Conservation (phyloP, 2,888 invertebrate genomes). For the Mesorhabditis sp. region DNA sequence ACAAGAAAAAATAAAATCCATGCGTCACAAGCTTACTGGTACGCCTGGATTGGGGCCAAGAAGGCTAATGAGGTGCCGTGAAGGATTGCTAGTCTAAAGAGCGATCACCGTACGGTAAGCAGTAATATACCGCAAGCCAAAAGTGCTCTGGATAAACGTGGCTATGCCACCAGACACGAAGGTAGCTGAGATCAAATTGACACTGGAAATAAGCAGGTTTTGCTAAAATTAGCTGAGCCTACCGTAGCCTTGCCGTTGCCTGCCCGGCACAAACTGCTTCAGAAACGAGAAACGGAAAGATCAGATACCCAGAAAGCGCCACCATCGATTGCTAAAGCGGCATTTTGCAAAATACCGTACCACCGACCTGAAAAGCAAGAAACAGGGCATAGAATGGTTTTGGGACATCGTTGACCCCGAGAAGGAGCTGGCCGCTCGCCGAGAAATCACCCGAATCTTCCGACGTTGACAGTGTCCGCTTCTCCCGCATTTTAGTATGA, state of each 20-base stretch:
- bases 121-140: not conserved
- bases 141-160: not conserved
- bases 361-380: not conserved
- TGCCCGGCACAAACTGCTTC: not conserved
- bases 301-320: not conserved
- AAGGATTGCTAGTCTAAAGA: not conserved
- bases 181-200: not conserved
- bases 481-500: not conserved
- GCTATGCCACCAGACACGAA: not conserved
- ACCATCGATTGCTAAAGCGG: not conserved
- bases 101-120: not conserved
- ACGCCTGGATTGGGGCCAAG: not conserved
- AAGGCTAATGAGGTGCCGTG: not conserved
- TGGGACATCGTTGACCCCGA: constrained; percentile 1
- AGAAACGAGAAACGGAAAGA: not conserved
- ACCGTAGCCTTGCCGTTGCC: not conserved
- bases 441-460: not conserved
- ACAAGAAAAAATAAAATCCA: not conserved
- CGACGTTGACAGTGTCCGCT: not conserved
- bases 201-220: not conserved
- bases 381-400: constrained; percentile 6
- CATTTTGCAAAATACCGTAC: not conserved
- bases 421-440: not conserved
- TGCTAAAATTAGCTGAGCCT: not conserved
- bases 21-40: not conserved